These are phyloP conservation scores for Vesta saturnalis DNA, from an alignment of 2,888 invertebrate genomes.

Conservation along the genomic window DNA sequence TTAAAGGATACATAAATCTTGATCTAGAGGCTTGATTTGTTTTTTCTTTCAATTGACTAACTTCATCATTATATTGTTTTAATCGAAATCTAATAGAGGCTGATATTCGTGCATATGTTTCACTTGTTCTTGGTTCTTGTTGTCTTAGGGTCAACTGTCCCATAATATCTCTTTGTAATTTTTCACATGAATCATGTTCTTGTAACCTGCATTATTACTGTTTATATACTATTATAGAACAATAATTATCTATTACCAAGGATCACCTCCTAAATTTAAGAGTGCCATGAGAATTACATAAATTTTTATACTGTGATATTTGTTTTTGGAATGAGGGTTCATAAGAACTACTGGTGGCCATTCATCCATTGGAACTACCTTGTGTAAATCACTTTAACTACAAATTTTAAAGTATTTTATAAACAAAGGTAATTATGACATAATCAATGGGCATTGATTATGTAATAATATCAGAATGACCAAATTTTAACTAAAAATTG, in stretches of 20 bases:
- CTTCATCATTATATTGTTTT: slow-evolving; percentile 71
- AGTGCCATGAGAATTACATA: slow-evolving; percentile 59
- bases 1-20: slow-evolving; percentile 59
- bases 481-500: too few species aligned
- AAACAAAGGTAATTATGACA: too few species aligned
- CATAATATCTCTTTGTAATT: slow-evolving; percentile 70
- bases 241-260: slow-evolving; percentile 57
- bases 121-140: slow-evolving; percentile 64
- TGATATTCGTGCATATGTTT: slow-evolving; percentile 68
- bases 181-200: slow-evolving; percentile 74
- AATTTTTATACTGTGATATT: neutral
- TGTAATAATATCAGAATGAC: too few species aligned
- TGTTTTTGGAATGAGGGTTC: neutral
- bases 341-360: neutral
- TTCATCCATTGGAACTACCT: too few species aligned
- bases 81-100: slow-evolving; percentile 68
- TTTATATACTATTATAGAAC: slow-evolving; percentile 21
- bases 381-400: too few species aligned
- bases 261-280: slow-evolving; percentile 62
- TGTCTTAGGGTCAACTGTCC: slow-evolving; percentile 69
- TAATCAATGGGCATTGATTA: too few species aligned
- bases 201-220: slow-evolving; percentile 64
- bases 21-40: slow-evolving; percentile 63
- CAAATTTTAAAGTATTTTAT: too few species aligned
- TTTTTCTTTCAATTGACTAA: slow-evolving; percentile 67